Base-by-base conservation (phyloP, 2,888 invertebrate genomes). In the Macrophya annulata region DNA sequence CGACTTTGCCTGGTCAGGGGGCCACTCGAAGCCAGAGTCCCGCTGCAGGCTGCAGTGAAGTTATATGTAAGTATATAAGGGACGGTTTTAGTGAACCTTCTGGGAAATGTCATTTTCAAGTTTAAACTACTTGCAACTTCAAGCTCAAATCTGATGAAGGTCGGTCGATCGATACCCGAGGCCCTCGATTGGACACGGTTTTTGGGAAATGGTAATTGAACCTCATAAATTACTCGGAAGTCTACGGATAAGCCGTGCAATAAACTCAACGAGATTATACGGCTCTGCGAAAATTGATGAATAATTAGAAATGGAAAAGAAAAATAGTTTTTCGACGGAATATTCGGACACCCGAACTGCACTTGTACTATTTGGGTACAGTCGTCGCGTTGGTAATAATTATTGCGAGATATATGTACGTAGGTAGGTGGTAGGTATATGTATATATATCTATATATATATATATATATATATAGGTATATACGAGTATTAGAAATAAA, bases 61-160 rank as follows among this genome's bases (percentile, higher is more conserved):
- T 12, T 31, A n/a, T 55, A n/a, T n/a, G 55, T 55, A n/a, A 62
- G 25, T 62, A 21, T 21, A 68, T 15, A 10, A 77, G 51, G 81
- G 81, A 81, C 43, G 81, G 81, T 81, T 81, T 62, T 59, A 59
- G 81, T 81, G 40, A 62, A 81, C 81, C 81, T 81, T 81, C 81
- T 81, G 81, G 81, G 81, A 81, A 81, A 81, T 81, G 81, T 81
- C 81, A 81, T 62, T 81, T 62, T 62, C 21, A 10, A 81, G 59
- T 81, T 62, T n/a, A 43, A 25, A 12, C 81, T 62, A 43, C 59
- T 62, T 43, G 62, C 62, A 62, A 81, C 62, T 40, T 25, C 15
- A 15, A 81, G 62, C 62, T 62, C 10, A 62, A 81, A 40, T 59
- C 59, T 43, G 81, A 59, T 40, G 81, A 21, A 62, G 81, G 81